A percentile compares a stretch with the other conserved stretches of the same genome.
Evolutionary conservation across 64 coral and sea anemone species (phyloP).

Genomic region (Montipora foliosa): DNA sequence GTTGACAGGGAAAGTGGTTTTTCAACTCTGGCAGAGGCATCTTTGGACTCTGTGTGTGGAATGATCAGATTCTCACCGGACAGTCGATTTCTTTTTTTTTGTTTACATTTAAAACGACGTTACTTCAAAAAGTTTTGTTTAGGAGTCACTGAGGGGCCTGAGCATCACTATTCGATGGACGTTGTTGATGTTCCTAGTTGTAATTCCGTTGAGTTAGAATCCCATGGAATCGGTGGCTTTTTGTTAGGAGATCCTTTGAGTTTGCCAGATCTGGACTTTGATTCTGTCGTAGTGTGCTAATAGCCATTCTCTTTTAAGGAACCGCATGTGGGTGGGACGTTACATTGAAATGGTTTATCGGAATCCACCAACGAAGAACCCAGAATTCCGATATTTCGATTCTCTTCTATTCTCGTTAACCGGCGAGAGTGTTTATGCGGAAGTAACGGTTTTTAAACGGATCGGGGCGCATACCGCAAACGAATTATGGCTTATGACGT

Average conservation of each 20-base stretch:
- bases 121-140: background rate
- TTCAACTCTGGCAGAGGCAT: no score
- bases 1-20: no score
- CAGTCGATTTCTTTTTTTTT: background rate
- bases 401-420: background rate
- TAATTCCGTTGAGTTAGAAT: background rate
- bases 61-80: no score
- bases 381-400: background rate
- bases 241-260: background rate
- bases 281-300: background rate
- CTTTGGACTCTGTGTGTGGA: background rate
- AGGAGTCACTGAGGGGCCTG: background rate
- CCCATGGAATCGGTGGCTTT: background rate
- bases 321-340: accelerated
- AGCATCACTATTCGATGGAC: background rate
- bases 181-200: background rate
- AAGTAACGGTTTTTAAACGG: no score
- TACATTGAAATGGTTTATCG: background rate
- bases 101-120: background rate
- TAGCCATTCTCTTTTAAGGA: background rate
- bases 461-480: no score
- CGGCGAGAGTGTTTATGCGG: background rate
- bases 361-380: no score
- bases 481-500: no score
- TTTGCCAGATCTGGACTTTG: no score